Evolutionary conservation across 2,797 vertebrate species (phyloP), one percentile per base, ranked within the genome.

Genomic region (Labroides dimidiatus): DNA sequence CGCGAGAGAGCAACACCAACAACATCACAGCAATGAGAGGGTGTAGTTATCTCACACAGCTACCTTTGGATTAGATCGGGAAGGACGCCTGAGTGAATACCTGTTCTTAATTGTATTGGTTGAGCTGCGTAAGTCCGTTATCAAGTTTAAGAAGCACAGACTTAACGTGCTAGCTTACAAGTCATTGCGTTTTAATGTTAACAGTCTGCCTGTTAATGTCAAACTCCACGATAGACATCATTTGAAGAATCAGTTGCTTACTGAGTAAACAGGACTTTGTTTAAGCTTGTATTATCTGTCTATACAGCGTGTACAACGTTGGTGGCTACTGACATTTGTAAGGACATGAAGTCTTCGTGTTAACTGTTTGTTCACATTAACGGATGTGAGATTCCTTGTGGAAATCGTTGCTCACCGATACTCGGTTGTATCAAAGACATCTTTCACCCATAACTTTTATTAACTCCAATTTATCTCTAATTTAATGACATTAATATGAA

Each of bases 1-100:
- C 77, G 77, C 68, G 64, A 3, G 70, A 63, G 73, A 69, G 13
- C 37, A 42, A 33, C 44, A 42, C 50, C 70, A 82, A 71, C 65
- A 72, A 70, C 70, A 80, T 47, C 43, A 66, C 52, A 81, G 77
- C 59, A 72, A 65, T 47, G 52, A 27, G 41, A 45, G 57, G 19
- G 17, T 50, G 44, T 33, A 20, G 64, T 65, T 65, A 20, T 67
- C 58, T 53, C 13, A 42, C 60, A 23, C 10, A 16, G 16, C 50
- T n/a, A 27, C 36, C 10, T 12, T 61, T 9, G 41, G 6, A n/a
- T 5, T 10, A 10, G 24, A 3, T 19, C 42, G 16, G 10, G 16
- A 61, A 37, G 56, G 75, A 59, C 63, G 21, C 30, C 2, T 0
- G 0, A 4, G 6, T 49, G 0, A 5, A 15, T 9, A 13, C 39